These are phyloP conservation scores for Homarus gammarus DNA, from an alignment of 2,888 invertebrate genomes.

Conservation along the genomic window DNA sequence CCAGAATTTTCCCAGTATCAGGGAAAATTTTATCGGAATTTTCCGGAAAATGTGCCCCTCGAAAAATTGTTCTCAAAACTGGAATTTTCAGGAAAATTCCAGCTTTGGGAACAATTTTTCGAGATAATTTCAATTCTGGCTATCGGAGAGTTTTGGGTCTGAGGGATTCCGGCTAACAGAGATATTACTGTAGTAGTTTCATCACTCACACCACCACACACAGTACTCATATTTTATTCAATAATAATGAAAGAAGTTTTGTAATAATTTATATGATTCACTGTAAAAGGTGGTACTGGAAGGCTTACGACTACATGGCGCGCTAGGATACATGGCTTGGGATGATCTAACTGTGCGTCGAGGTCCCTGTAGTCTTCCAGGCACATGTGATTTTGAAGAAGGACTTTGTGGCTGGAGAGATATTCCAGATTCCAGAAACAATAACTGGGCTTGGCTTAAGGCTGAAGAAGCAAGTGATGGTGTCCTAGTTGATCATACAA, in stretches of 20 bases:
- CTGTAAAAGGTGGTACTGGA: slow-evolving; percentile 46
- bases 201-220: too few species aligned
- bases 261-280: not conserved
- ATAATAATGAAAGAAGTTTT: not conserved
- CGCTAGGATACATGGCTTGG: slow-evolving; percentile 60
- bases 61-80: too few species aligned
- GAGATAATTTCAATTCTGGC: too few species aligned
- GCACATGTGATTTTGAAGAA: slow-evolving; percentile 65
- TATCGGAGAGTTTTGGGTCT: too few species aligned
- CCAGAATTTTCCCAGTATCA: too few species aligned
- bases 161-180: too few species aligned
- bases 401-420: slow-evolving; percentile 66
- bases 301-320: slow-evolving; percentile 21
- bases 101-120: too few species aligned
- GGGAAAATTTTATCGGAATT: too few species aligned
- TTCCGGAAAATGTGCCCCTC: too few species aligned
- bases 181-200: too few species aligned
- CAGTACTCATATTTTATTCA: too few species aligned
- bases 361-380: slow-evolving; percentile 51
- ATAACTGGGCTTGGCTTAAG: slow-evolving; percentile 55
- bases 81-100: too few species aligned
- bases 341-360: slow-evolving; percentile 64
- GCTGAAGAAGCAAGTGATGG: slow-evolving; percentile 50
- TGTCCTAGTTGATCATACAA: slow-evolving; percentile 64
- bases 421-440: slow-evolving; percentile 1